Evolutionary conservation across 1,140 invertebrate genomes (phyloP), one percentile per base, ranked within the genome.

Genomic region (Papilio aristodemus): DNA sequence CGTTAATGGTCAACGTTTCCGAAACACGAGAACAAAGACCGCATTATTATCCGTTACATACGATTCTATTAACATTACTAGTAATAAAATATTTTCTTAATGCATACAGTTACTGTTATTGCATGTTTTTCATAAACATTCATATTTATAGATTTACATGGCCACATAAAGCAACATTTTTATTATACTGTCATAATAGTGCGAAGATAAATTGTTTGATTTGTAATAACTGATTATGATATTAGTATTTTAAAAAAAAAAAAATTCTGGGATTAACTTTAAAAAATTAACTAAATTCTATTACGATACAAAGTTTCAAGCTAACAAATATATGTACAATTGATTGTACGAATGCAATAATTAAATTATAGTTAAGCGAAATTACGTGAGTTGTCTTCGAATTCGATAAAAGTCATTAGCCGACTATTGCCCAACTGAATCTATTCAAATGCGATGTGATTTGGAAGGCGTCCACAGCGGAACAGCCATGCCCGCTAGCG

Each of bases 401-500:
- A 2, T 71, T 71, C 72, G 71, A 77, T 73, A 74, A 76, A 75
- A 78, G 74, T 77, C 81, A 75, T 81, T 81, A 78, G 68, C 73
- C 39, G 73, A 66, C 74, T 76, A 81, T 81, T 77, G 71, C 73
- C 69, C 46, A 79, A 80, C 72, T 79, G 78, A 80, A 83, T 72
- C 79, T 81, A 85, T 83, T 83, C 81, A 83, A 85, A 85, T 83
- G 72, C 70, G 77, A 81, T 79, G 77, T 74, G 79, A 81, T 85
- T 85, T 85, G 83, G 81, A 85, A 80, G 71, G 71, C 74, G 71
- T 83, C 81, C 80, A 82, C 81, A 74, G 72, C 72, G 60, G 69
- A 73, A 70, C 71, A 78, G 67, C 74, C 73, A 54, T 60, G 63
- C 72, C 62, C 68, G 71, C 68, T 67, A 73, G 74, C 74, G 72